These are phyloP conservation scores for Tachuris rubrigastra DNA, from an alignment of 2,113 vertebrate genomes.

Conservation along the genomic window DNA sequence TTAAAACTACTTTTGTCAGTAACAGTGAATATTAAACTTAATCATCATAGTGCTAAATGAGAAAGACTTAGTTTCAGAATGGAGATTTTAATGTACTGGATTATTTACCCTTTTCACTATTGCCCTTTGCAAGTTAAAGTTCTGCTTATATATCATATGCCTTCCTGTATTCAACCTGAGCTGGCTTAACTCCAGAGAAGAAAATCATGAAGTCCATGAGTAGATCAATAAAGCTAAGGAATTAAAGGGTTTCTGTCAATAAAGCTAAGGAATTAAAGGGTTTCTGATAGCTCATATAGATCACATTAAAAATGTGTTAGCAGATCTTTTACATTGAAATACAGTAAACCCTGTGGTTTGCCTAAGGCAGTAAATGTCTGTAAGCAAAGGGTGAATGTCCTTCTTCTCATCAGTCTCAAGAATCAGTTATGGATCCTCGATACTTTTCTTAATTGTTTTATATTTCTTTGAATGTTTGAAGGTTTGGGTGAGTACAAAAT, in stretches of 20 bases:
- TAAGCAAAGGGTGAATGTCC: background rate
- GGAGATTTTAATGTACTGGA: background rate
- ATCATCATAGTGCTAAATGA: background rate
- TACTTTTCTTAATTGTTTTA: background rate
- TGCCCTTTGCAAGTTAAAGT: background rate
- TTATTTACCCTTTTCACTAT: background rate
- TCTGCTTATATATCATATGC: background rate
- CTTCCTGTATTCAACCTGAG: background rate
- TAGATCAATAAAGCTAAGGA: background rate
- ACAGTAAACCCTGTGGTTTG: background rate
- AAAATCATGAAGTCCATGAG: background rate
- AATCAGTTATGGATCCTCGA: background rate
- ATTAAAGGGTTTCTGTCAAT: background rate
- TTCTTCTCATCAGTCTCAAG: background rate
- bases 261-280: background rate
- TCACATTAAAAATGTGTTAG: background rate
- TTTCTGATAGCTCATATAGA: background rate
- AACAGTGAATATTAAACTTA: slow-evolving; percentile 12
- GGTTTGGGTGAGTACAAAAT: background rate
- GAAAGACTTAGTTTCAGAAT: background rate
- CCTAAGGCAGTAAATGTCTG: background rate
- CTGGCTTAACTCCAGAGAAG: background rate
- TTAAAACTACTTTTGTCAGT: slow-evolving; percentile 13
- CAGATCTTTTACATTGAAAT: background rate
- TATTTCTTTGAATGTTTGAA: background rate